Evolutionary conservation across 1,140 invertebrate genomes (phyloP), one percentile per base, ranked within the genome.

Genomic region (Ylistrum balloti): DNA sequence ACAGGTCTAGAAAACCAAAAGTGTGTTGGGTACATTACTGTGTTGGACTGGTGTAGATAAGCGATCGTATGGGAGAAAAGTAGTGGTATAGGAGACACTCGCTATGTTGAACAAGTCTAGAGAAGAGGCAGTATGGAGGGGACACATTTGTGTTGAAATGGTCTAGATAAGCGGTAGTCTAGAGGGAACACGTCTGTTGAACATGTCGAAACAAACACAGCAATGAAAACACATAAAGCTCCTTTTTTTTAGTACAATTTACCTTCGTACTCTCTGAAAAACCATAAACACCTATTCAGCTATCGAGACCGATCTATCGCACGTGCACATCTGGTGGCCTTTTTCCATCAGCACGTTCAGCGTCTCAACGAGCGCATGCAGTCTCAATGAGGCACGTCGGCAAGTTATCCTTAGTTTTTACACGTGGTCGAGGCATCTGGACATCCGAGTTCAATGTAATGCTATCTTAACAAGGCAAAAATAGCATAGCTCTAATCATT

Each of bases 251-350:
- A 48, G 56, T 0, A 74, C 56, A 74, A 17, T 11, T 1, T 74
- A 45, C n/a, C n/a, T 9, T 28, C n/a, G 56, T n/a, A n/a, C n/a
- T 3, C 56, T 2, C 20, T 28, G 28, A 22, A 38, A 38, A 74
- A 74, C 56, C 56, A 74, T 74, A 74, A 74, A 74, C 56, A 74
- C 56, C 22, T 74, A 2, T 28, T 74, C 56, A 7, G 3, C 56
- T n/a, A 74, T 28, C 56, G 9, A n/a, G 17, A 74, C 5, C 56
- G 28, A 74, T 74, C 56, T 28, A 28, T 11, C 56, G 17, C 56
- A 74, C 56, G 56, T 74, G 56, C n/a, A 74, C 56, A 74, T 74
- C 56, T 74, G 56, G 56, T 74, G 56, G n/a, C 56, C n/a, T 74
- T 74, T 7, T 5, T 11, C 56, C 56, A 74, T 74, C 56, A 74